These are phyloP conservation scores for Ctenopoma kingsleyae DNA, from an alignment of 2,797 vertebrate genomes.

Conservation along the genomic window DNA sequence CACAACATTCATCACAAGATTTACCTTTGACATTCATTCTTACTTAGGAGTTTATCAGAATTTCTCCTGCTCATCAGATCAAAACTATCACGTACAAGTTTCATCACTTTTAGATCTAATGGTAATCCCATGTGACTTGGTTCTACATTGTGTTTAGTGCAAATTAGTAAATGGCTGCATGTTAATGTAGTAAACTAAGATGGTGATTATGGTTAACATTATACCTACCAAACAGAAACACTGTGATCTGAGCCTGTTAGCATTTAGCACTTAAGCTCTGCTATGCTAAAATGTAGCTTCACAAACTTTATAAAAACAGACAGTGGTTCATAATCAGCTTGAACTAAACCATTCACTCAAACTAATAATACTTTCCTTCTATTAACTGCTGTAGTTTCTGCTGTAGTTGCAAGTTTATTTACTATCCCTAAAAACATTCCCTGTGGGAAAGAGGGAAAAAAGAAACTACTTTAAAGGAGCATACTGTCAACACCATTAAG, in stretches of 20 bases:
- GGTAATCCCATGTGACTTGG: not conserved
- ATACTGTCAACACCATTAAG: constrained; percentile 40
- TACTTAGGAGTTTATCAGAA: no score
- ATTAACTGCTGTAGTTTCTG: not conserved
- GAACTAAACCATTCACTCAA: not conserved
- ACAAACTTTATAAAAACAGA: not conserved
- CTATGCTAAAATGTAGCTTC: not conserved
- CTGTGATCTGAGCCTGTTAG: not conserved
- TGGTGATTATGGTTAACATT: not conserved
- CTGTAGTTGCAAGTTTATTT: not conserved
- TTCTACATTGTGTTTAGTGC: not conserved
- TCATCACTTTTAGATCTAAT: not conserved
- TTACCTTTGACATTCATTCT: no score
- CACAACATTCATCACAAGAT: not conserved
- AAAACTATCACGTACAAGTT: not conserved
- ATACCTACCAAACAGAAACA: not conserved
- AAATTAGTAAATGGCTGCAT: not conserved
- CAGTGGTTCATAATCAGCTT: not conserved
- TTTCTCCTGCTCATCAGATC: not conserved
- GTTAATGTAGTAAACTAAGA: not conserved
- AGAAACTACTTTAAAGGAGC: not conserved
- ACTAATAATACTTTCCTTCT: not conserved
- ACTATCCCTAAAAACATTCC: not conserved
- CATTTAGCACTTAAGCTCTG: not conserved
- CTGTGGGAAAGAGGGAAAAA: no score